Evolutionary conservation across 2,797 vertebrate species (phyloP), one percentile per base, ranked within the genome.

Genomic region (Orientallactaga sibirica): DNA sequence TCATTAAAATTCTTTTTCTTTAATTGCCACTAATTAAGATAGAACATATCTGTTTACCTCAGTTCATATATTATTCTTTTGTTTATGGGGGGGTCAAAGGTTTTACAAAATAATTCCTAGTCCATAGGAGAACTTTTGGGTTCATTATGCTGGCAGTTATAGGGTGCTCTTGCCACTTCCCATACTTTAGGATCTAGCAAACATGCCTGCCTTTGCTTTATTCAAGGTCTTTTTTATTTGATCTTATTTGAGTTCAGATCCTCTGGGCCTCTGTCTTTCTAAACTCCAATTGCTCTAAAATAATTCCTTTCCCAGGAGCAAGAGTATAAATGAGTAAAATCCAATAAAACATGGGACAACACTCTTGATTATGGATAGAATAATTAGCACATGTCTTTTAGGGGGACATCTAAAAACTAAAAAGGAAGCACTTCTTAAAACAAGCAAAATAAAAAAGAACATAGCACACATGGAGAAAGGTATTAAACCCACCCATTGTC

Each of bases 391-490:
- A 71, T 71, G 64, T 62, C 61, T 76, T 91, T 29, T 4, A 5
- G 41, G 14, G 29, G 33, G 15, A 11, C 25, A 82, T 78, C 86
- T 89, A 86, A 95, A 84, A 85, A 67, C n/a, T 27, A 58, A 95
- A 27, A 52, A 91, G 52, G 33, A 71, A 66, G n/a, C 1, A 27
- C 77, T 83, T 92, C 37, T 70, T n/a, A 52, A 90, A 94, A 90
- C 68, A 2, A 77, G 37, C 41, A 95, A 89, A 77, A 90, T 95
- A 75, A 92, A 96, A 71, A 87, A 94, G 74, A 94, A 93, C 0
- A 62, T 5, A 90, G 25, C 24, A 71, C 24, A 82, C 20, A 91
- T 29, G n/a, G 82, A 91, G 92, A 92, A 94, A 92, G 24, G 48
- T 68, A 88, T 78, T 96, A 79, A 96, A 82, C 11, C 7, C 70